Evolutionary conservation across 2,113 vertebrate species (phyloP).

Genomic region (Pachycephala philippinensis): DNA sequence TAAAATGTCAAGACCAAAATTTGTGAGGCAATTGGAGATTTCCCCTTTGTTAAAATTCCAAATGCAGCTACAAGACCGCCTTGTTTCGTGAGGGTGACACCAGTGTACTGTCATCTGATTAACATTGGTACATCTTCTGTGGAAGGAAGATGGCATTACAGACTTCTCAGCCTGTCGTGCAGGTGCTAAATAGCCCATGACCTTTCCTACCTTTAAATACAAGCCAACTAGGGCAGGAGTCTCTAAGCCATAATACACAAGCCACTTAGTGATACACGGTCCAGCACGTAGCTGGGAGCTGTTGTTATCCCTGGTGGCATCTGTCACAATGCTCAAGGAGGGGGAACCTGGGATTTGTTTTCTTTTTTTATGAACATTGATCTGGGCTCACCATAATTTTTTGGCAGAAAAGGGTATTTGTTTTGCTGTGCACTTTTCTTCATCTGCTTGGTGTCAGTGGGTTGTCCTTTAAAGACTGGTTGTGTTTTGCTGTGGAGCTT

Average conservation of each 20-base stretch:
- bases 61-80: fast-evolving
- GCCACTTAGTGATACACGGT: not conserved
- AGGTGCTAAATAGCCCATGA: not conserved
- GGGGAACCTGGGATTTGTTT: not conserved
- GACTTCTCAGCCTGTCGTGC: not conserved
- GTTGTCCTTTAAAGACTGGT: not conserved
- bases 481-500: not conserved
- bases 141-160: not conserved
- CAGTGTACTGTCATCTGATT: not conserved
- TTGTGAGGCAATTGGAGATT: not conserved
- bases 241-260: not conserved
- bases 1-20: not conserved
- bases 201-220: not conserved
- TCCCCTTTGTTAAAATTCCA: not conserved
- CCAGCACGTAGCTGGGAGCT: not conserved
- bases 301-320: not conserved
- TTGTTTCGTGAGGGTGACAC: not conserved
- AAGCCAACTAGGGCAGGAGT: not conserved
- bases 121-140: fast-evolving
- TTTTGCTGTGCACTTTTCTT: not conserved
- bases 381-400: not conserved
- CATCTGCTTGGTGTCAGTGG: not conserved
- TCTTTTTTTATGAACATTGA: not conserved
- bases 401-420: not conserved
- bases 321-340: not conserved